phyloP scores from a whole-genome alignment of 2,797 vertebrate species.

The Myripristis murdjan region DNA sequence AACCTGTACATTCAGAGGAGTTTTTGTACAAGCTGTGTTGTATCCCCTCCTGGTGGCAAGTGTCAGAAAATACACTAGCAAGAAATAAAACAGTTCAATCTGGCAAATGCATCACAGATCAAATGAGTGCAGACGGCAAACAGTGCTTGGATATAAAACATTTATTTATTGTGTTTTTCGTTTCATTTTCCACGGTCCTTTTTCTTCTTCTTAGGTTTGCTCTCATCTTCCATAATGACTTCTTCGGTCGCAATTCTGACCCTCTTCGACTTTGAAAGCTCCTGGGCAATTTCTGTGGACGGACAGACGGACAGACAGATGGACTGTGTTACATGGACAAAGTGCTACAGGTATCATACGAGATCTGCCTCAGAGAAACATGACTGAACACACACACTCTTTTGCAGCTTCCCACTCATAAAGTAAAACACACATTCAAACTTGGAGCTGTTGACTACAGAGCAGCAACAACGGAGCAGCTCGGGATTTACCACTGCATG shows the following conservation, averaged over 20 bases:
- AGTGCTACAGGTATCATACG: not conserved
- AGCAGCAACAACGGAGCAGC: too few relatives aligned
- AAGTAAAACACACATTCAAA: too few relatives aligned
- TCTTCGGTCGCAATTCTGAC: constrained; percentile 71
- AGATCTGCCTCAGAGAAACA: too few relatives aligned
- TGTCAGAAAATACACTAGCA: not conserved
- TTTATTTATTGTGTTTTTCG: constrained; percentile 57
- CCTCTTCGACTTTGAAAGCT: constrained; percentile 74
- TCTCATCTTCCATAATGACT: constrained; percentile 81
- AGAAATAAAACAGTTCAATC: constrained; percentile 2
- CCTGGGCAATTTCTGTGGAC: constrained; percentile 51
- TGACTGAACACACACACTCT: too few relatives aligned
- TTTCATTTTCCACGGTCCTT: constrained; percentile 64
- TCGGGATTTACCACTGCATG: too few relatives aligned
- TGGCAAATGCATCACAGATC: not conserved
- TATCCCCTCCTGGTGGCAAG: constrained; percentile 23
- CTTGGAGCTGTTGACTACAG: too few relatives aligned
- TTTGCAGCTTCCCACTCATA: too few relatives aligned
- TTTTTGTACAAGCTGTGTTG: not conserved
- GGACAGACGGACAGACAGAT: not conserved
- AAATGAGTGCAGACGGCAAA: constrained; percentile 16
- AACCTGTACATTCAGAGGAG: too few relatives aligned
- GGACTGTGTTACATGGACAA: not conserved
- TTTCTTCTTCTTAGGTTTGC: constrained; percentile 78
- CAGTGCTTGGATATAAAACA: constrained; percentile 12